Conservation (phyloP, 2,888 invertebrate species). For the Carabus problematicus region DNA sequence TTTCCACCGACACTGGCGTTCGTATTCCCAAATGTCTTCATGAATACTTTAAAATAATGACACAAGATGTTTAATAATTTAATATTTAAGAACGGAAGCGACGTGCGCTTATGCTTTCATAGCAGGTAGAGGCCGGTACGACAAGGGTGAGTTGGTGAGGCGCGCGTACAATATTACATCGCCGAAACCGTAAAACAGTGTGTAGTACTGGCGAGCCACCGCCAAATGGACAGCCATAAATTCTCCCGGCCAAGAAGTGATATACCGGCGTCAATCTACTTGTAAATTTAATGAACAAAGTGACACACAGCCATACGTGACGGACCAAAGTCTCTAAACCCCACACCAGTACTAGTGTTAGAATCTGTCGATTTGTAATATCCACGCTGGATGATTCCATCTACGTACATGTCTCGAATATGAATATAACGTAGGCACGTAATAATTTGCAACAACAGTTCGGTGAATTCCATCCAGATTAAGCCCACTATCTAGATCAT, state of each 20-base stretch:
- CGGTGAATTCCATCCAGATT: slow-evolving; percentile 31
- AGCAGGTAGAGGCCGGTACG: not conserved
- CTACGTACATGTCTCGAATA: too few species aligned
- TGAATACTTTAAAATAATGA: slow-evolving; percentile 42
- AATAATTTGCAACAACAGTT: slow-evolving; percentile 22
- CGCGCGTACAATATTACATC: slow-evolving; percentile 5
- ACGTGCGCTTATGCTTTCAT: not conserved
- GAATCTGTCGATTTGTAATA: too few species aligned
- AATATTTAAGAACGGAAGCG: slow-evolving; percentile 31
- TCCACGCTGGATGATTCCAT: too few species aligned
- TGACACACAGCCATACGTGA: slow-evolving; percentile 39
- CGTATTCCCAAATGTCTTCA: slow-evolving; percentile 34
- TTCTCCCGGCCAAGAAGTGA: slow-evolving; percentile 37
- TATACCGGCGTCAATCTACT: slow-evolving; percentile 41
- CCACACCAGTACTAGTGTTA: not conserved
- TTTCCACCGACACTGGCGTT: slow-evolving; percentile 5
- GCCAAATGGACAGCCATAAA: slow-evolving; percentile 42
- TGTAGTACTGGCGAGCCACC: slow-evolving; percentile 22
- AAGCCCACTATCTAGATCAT: slow-evolving; percentile 39
- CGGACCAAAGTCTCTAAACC: not conserved
- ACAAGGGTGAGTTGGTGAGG: slow-evolving; percentile 9
- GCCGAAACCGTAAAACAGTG: slow-evolving; percentile 36
- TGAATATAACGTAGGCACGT: not conserved
- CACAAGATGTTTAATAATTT: slow-evolving; percentile 42
- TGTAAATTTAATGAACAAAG: slow-evolving; percentile 42